These are phyloP conservation scores for Premnoplex brunnescens DNA, from an alignment of 2,797 vertebrate species.

Conservation along the genomic window DNA sequence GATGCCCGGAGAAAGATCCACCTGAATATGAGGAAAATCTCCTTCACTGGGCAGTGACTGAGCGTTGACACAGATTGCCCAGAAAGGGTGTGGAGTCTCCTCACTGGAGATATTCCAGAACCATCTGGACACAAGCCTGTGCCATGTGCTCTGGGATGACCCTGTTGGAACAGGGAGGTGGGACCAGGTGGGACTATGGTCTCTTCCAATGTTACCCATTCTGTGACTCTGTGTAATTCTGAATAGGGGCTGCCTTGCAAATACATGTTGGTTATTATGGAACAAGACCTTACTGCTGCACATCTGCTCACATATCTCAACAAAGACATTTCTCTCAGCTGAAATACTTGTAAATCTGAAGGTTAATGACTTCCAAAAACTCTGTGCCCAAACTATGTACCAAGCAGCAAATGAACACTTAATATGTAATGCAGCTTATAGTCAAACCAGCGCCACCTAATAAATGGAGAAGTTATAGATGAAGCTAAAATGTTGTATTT, in stretches of 20 bases:
- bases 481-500: not conserved
- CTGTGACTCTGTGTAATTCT: not conserved
- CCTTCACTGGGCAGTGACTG: not conserved
- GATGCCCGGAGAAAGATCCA: not conserved
- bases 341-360: not conserved
- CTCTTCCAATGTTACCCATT: accelerated
- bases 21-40: not conserved
- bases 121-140: not conserved
- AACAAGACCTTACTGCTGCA: not conserved
- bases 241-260: not conserved
- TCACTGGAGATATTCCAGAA: not conserved
- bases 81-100: not conserved
- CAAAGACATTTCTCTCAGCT: not conserved
- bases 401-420: not conserved
- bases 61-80: not conserved
- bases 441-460: not conserved
- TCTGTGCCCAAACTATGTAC: not conserved
- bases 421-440: not conserved
- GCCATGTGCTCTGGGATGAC: not conserved
- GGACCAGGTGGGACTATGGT: not conserved
- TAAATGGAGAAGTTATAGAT: not conserved
- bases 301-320: not conserved
- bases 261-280: not conserved
- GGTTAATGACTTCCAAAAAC: not conserved
- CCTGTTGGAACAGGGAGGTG: not conserved